A percentile compares a stretch with the other conserved stretches of the same genome.
These are phyloP conservation scores for Caerostris extrusa DNA, from an alignment of 1,140 invertebrate species.

Conservation along the genomic window DNA sequence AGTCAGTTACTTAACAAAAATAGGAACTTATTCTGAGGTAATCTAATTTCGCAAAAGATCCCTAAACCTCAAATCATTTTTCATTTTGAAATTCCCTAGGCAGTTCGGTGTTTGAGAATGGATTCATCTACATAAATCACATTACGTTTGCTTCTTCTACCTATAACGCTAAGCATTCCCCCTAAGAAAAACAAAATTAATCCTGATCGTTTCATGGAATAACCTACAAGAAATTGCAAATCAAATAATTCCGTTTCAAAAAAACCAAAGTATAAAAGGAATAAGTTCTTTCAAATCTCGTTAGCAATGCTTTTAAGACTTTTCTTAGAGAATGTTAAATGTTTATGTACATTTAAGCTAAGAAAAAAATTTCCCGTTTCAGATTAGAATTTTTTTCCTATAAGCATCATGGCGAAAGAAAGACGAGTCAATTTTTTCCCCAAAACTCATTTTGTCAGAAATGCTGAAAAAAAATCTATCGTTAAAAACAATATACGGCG, in stretches of 20 bases:
- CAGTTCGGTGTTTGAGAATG: background rate
- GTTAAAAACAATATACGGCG: background rate
- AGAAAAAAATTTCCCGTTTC: background rate
- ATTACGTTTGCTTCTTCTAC: background rate
- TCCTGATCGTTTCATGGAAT: background rate
- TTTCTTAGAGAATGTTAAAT: background rate
- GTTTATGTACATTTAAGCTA: background rate
- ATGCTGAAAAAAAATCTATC: background rate
- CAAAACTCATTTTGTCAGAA: background rate
- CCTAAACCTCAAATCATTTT: background rate
- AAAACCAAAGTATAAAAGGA: background rate
- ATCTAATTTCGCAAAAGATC: no score
- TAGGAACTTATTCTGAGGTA: no score
- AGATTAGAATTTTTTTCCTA: background rate
- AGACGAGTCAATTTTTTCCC: background rate
- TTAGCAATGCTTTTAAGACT: background rate
- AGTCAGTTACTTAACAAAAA: no score
- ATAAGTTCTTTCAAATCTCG: conserved; percentile 14
- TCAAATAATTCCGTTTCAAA: background rate
- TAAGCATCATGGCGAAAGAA: background rate
- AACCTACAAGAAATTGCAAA: background rate
- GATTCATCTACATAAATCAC: background rate
- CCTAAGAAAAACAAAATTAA: background rate
- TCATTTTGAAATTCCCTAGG: background rate
- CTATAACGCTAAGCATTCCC: background rate